Evolutionary conservation across 2,113 vertebrate species (phyloP).

Genomic region (Thryonomys swinderianus): DNA sequence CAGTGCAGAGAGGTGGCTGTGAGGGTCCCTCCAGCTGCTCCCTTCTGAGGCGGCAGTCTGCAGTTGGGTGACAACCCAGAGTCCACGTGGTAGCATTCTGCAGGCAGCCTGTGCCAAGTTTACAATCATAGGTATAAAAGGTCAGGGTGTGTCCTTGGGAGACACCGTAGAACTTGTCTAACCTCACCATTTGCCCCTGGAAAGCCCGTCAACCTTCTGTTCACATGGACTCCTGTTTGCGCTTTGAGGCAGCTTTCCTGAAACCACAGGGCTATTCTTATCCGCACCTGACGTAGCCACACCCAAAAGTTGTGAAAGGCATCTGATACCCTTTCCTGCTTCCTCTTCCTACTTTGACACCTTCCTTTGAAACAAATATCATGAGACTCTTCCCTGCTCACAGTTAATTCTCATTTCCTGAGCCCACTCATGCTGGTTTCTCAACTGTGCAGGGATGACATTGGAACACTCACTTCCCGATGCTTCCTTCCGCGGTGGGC

Average conservation of each 20-base stretch:
- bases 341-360: background rate
- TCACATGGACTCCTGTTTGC: background rate
- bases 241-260: background rate
- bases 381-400: background rate
- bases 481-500: rapidly evolving
- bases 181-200: background rate
- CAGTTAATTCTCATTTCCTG: background rate
- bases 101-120: background rate
- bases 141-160: rapidly evolving
- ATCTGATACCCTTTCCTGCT: background rate
- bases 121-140: background rate
- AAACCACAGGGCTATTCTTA: background rate
- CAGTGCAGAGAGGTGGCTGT: background rate
- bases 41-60: background rate
- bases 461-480: background rate
- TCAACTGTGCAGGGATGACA: background rate
- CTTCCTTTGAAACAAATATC: background rate
- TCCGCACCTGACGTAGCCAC: background rate
- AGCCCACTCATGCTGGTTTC: background rate
- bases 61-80: background rate
- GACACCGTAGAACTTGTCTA: background rate
- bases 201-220: background rate
- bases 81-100: background rate
- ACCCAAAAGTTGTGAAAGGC: background rate
- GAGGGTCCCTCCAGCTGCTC: background rate